phyloP scores from a whole-genome alignment of 2,797 vertebrate species.

The Galago senegalensis region DNA sequence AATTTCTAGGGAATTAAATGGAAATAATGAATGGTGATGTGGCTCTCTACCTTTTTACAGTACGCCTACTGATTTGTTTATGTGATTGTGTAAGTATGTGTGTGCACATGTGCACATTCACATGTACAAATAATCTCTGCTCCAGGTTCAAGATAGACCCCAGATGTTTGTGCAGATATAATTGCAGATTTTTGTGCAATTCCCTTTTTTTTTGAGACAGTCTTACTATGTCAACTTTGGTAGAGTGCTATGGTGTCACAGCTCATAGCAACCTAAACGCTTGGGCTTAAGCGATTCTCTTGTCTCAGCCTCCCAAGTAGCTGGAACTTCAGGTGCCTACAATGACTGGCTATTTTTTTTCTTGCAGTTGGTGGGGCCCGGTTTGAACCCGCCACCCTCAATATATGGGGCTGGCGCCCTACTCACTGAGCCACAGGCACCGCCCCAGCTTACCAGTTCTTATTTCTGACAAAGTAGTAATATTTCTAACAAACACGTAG shows the following conservation, averaged over 20 bases:
- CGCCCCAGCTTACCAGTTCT: accelerated
- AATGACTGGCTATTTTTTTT: too few relatives aligned
- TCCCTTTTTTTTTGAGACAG: too few relatives aligned
- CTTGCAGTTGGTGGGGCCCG: too few relatives aligned
- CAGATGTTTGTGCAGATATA: not conserved
- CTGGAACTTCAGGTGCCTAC: too few relatives aligned
- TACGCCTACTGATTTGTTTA: not conserved
- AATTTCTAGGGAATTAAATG: not conserved
- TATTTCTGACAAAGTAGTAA: not conserved
- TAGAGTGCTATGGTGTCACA: too few relatives aligned
- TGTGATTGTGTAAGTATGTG: not conserved
- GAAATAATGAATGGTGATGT: constrained; percentile 14
- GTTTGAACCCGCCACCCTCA: too few relatives aligned
- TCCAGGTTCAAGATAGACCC: not conserved
- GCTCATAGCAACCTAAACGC: too few relatives aligned
- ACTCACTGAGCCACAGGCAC: too few relatives aligned
- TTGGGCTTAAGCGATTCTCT: too few relatives aligned
- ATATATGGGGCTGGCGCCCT: too few relatives aligned
- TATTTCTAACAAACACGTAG: not conserved
- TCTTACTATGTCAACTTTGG: too few relatives aligned
- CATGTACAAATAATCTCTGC: not conserved
- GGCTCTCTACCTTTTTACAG: not conserved
- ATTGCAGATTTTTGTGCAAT: not conserved
- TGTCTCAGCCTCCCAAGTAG: too few relatives aligned
- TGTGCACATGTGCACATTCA: not conserved